Base-by-base conservation (phyloP, 2,113 vertebrate genomes). In the Regulus satrapa region DNA sequence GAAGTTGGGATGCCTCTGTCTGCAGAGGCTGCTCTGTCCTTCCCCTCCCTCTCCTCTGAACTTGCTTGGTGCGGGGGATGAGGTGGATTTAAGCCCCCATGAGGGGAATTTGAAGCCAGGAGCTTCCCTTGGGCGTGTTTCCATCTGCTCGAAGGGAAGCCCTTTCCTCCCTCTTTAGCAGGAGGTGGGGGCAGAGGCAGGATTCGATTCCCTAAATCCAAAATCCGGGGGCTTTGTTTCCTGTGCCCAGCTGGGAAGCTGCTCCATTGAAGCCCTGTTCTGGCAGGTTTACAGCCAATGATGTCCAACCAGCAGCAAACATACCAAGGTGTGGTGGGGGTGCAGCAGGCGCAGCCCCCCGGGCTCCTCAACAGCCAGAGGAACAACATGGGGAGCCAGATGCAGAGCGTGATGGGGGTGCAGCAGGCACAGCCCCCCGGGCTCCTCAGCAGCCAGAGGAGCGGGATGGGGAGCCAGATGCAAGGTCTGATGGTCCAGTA, bases 401-500 rank as follows among this genome's bases (percentile, higher is more conserved):
- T 99, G 98, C 99, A 99, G 97, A 98, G 98, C 88, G 98, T 99
- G 96, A 99, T 99, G 95, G 98, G 99, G 86, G 99, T 99, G 89
- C 99, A 99, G 97, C 99, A 99, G 96, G 98, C 99, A 1, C 99
- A 99, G 97, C 99, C 98, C 95, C 98, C 99, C 18, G 98, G 98
- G 92, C 98, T 99, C 68, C 98, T 99, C 83, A 98, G 97, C 97
- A 98, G 97, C 91, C 99, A 99, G 97, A 99, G 99, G 95, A 97
- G 97, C 29, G 88, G 94, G 26, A 98, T 99, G 95, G 99, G 98
- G 28, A 98, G 97, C 96, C 99, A 99, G 95, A 99, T 99, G 98
- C 99, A 99, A 97, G 99, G 99, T 96, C 98, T 99, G 95, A 99
- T 99, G 99, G 99, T 99, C 92, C 99, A 99, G 97, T 99, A 99